Percentiles rank a stretch among this genome's conserved stretches.
These are phyloP conservation scores for Atta texana DNA, from an alignment of 1,140 invertebrate species.

Conservation along the genomic window DNA sequence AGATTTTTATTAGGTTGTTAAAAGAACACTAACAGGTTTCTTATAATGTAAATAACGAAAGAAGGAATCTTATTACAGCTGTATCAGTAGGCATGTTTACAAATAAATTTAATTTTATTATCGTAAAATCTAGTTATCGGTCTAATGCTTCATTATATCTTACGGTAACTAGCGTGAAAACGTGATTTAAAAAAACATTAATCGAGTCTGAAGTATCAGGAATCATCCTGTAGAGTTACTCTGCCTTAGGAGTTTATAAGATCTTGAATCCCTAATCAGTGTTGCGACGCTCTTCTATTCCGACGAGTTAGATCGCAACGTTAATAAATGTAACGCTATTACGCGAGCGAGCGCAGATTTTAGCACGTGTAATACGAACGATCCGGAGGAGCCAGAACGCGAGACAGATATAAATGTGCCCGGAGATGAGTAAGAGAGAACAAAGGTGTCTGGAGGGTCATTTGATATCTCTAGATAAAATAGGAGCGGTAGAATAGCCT, in stretches of 20 bases:
- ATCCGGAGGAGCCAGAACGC: conserved; percentile 69
- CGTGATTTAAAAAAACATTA: conserved; percentile 3
- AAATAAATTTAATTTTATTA: background rate
- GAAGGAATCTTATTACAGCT: background rate
- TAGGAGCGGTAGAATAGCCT: conserved; percentile 60
- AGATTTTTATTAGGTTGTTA: background rate
- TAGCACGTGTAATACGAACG: conserved; percentile 53
- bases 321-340: conserved; percentile 60
- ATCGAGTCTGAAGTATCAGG: background rate
- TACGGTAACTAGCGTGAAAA: background rate
- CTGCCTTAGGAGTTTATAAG: background rate
- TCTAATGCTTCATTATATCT: background rate
- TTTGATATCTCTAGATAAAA: conserved; percentile 80
- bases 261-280: conserved; percentile 50
- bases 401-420: conserved; percentile 81
- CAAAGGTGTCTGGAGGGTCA: conserved; percentile 79
- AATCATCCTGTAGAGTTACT: background rate
- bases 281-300: conserved; percentile 28
- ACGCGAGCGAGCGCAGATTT: conserved; percentile 51
- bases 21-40: background rate
- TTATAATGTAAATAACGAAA: background rate
- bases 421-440: conserved; percentile 78
- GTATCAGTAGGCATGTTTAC: background rate
- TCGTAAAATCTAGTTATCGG: background rate
- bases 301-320: conserved; percentile 20